Evolutionary conservation across 1,140 invertebrate species (phyloP).

Genomic region (Geopemphigus sp.): DNA sequence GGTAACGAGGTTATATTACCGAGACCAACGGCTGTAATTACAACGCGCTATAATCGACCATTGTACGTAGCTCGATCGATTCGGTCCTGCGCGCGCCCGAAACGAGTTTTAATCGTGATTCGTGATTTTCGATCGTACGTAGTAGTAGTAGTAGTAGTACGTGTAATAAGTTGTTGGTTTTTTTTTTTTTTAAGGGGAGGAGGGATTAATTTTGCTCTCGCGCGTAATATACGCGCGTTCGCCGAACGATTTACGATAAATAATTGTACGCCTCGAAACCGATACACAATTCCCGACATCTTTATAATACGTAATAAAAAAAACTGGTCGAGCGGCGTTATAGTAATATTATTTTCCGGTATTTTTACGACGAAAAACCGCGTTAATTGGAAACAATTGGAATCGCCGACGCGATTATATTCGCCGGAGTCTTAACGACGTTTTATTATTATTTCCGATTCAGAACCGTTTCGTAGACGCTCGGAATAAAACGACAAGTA

Average conservation of each 20-base stretch:
- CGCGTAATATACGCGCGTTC: too few species aligned
- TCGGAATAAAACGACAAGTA: too few species aligned
- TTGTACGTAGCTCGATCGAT: neutral
- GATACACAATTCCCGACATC: neutral
- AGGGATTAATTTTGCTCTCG: neutral
- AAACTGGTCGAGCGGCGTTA: neutral
- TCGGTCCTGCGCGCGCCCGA: neutral
- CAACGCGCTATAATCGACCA: neutral
- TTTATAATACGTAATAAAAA: neutral
- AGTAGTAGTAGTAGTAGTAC: too few species aligned
- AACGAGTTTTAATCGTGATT: neutral
- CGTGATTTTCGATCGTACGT: neutral
- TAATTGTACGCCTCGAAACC: neutral
- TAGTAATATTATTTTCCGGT: too few species aligned
- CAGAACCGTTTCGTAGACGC: neutral
- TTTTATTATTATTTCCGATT: constrained; percentile 18
- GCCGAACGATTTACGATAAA: neutral
- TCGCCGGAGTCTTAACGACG: neutral
- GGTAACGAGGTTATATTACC: constrained; percentile 28
- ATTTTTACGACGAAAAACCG: neutral
- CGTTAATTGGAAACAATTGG: constrained; percentile 5
- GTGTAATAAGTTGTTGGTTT: too few species aligned
- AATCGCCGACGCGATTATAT: neutral
- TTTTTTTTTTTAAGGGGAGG: too few species aligned
- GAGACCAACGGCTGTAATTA: neutral